Conservation (phyloP, 2,113 vertebrate genomes). For the Etheostoma spectabile region DNA sequence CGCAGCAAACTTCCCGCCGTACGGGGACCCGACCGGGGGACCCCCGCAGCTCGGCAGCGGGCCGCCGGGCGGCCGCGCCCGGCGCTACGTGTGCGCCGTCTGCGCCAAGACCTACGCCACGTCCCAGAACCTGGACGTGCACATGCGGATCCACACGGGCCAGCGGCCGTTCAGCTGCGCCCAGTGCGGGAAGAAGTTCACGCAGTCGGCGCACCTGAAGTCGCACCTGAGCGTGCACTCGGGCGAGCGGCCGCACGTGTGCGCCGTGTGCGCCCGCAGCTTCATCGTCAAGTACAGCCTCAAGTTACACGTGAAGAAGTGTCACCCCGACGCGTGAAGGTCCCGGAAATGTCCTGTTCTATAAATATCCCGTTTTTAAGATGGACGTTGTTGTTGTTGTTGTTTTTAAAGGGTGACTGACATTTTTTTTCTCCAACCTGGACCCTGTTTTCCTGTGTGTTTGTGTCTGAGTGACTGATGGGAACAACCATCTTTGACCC, state of each 20-base stretch:
- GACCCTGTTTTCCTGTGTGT: too few species aligned
- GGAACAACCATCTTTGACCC: too few species aligned
- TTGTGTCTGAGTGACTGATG: too few species aligned
- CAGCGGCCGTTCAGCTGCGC: constrained; percentile 76
- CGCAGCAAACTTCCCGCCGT: constrained; percentile 45
- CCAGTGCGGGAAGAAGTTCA: constrained; percentile 83
- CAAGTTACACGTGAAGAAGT: constrained; percentile 79
- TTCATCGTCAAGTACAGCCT: constrained; percentile 82
- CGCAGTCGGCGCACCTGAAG: constrained; percentile 81
- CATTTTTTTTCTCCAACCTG: too few species aligned
- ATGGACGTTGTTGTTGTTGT: too few species aligned
- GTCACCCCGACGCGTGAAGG: constrained; percentile 39
- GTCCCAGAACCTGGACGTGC: constrained; percentile 79
- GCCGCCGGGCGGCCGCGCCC: constrained; percentile 9
- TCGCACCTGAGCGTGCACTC: constrained; percentile 81
- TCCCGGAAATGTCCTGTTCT: background rate
- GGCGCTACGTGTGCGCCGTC: constrained; percentile 63
- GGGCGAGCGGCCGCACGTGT: constrained; percentile 73
- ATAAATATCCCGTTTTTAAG: background rate
- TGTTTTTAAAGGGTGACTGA: too few species aligned
- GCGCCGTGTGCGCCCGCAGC: constrained; percentile 74
- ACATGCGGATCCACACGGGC: constrained; percentile 82
- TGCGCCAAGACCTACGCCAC: constrained; percentile 78
- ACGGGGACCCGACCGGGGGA: constrained; percentile 35
- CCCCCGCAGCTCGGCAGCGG: background rate